phyloP scores from a whole-genome alignment of 2,888 invertebrate genomes.

The Temnothorax ravouxi region DNA sequence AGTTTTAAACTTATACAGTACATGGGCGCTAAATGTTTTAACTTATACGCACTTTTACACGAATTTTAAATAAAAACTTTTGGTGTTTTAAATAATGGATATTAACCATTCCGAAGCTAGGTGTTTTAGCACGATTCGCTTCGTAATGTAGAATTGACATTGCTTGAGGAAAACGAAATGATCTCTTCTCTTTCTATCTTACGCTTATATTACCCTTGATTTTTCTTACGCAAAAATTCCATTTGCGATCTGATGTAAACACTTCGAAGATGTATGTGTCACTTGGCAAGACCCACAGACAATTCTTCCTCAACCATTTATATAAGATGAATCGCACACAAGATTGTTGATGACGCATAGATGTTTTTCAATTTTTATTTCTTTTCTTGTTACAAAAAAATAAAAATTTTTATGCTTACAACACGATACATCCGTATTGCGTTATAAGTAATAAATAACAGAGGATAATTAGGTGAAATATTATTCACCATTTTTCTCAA shows the following conservation, averaged over 20 bases:
- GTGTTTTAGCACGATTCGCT: background rate
- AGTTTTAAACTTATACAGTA: background rate
- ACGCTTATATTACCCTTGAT: background rate
- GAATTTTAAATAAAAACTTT: background rate
- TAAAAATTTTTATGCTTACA: background rate
- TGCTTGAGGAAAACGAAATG: background rate
- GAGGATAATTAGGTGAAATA: background rate
- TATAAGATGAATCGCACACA: background rate
- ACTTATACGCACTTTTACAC: background rate
- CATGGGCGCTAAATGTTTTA: background rate
- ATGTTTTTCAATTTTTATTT: conserved; percentile 2
- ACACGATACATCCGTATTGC: background rate
- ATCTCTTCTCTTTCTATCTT: background rate
- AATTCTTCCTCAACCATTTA: background rate
- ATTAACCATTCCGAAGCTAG: background rate
- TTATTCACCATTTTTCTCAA: background rate
- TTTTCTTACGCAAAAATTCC: background rate
- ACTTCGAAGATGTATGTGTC: background rate
- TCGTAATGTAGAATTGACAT: conserved; percentile 29
- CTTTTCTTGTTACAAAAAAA: background rate
- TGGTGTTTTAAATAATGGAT: background rate
- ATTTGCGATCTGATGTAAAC: conserved; percentile 7
- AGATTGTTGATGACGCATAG: background rate
- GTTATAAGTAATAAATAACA: background rate
- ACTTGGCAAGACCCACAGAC: background rate